phyloP scores from a whole-genome alignment of 2,888 invertebrate species.

The Alloscopus bannaensis region DNA sequence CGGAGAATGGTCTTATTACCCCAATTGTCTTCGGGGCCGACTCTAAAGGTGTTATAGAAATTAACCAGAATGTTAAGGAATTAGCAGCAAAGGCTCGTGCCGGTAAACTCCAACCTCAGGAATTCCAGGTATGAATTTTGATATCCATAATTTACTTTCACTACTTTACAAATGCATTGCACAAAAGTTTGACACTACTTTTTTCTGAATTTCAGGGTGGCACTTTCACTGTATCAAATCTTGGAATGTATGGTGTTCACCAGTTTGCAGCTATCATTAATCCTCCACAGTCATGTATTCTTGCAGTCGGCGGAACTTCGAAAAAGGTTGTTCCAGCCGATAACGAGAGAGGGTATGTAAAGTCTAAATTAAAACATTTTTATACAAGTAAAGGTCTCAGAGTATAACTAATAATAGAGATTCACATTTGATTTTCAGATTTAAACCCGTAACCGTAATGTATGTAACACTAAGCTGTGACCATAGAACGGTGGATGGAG shows the following conservation, averaged over 20 bases:
- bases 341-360: conserved; percentile 85
- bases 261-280: conserved; percentile 96
- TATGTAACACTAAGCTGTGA: conserved; percentile 96
- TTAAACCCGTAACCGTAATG: conserved; percentile 85
- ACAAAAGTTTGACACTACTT: background rate
- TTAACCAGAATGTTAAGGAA: conserved; percentile 86
- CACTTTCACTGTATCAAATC: conserved; percentile 94
- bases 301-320: conserved; percentile 91
- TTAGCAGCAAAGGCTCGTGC: conserved; percentile 91
- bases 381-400: background rate
- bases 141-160: background rate
- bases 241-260: conserved; percentile 95
- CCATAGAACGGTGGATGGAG: conserved; percentile 98
- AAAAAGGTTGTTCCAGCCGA: conserved; percentile 85
- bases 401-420: background rate
- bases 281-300: conserved; percentile 94
- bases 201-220: conserved; percentile 82
- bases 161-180: background rate
- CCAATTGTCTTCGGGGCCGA: conserved; percentile 96
- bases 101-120: conserved; percentile 92
- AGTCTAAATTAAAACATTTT: background rate
- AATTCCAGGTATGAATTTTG: conserved; percentile 83
- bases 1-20: conserved; percentile 95
- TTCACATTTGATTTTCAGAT: conserved; percentile 78
- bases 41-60: conserved; percentile 89